Evolutionary conservation across 2,113 vertebrate species (phyloP), one percentile per base, ranked within the genome.

Genomic region (Quiscalus mexicanus): DNA sequence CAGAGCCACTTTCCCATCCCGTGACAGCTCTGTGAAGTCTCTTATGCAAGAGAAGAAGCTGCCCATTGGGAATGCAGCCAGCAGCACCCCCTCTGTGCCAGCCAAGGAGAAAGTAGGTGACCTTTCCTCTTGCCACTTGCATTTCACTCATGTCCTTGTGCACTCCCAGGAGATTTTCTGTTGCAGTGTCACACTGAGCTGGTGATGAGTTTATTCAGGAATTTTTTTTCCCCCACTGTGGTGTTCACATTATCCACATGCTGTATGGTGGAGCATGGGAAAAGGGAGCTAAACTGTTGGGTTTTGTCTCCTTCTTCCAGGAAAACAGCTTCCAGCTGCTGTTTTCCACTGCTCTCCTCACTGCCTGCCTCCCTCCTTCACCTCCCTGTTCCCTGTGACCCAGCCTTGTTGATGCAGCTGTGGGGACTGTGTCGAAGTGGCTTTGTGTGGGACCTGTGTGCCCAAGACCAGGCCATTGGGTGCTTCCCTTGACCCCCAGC

Each of bases 241-340:
- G 7, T 21, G 11, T 44, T 95, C 15, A 5, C 0, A n/a, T 17
- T 0, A 2, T 68, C 23, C 0, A 3, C 31, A 37, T 0, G 0
- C 11, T 39, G 16, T 42, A 1, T 62, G 80, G 30, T 52, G 44
- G 27, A 89, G 16, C 19, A 2, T 9, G 52, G 42, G 47, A 85
- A 21, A 59, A 92, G 18, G 44, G 31, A 88, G 21, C 15, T 24
- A 27, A 75, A 21, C 33, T 59, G 5, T 44, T 2, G 8, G 44
- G 12, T 35, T 82, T 42, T 76, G 30, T 27, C 18, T 90, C 74
- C 22, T 60, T 65, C 37, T 37, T 37, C 37, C 37, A 37, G 37
- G 37, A 37, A 37, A 37, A 37, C 37, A 37, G 37, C n/a, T 78
- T 74, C 59, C 63, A 55, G 33, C 3, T 69, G n/a, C 28, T 45